A percentile compares a stretch with the other conserved stretches of the same genome.
Conservation (phyloP, 2,888 invertebrate species). For the Pachymerium ferrugineum region DNA sequence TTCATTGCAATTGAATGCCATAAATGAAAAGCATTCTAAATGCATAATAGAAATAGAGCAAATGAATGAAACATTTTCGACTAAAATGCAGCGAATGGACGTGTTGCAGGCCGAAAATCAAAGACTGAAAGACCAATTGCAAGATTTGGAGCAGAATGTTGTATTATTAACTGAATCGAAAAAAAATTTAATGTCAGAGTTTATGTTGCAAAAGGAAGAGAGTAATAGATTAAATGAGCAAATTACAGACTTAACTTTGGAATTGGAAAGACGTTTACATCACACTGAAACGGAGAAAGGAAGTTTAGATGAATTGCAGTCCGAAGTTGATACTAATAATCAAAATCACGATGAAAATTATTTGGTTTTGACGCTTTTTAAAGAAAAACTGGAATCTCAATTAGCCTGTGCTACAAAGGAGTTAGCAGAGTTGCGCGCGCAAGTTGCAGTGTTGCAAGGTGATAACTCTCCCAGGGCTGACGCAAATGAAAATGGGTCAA, state of each 20-base stretch:
- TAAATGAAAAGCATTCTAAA: background rate
- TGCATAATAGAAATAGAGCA: background rate
- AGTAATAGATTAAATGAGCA: background rate
- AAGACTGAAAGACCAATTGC: background rate
- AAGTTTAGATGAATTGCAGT: conserved; percentile 34
- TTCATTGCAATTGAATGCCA: background rate
- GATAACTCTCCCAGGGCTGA: no score
- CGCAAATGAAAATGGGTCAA: background rate
- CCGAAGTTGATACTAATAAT: conserved; percentile 27
- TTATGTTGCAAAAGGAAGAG: background rate
- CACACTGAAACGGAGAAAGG: background rate
- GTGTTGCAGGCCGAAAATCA: background rate
- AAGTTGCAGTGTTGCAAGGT: background rate
- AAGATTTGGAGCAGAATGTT: background rate
- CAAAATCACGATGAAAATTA: background rate
- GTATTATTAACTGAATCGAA: background rate
- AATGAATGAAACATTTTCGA: background rate
- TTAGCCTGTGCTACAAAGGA: background rate
- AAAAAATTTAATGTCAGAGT: background rate
- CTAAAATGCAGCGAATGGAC: background rate
- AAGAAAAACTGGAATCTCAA: background rate
- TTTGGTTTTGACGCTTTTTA: background rate
- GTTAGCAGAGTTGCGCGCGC: background rate
- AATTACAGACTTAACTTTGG: background rate
- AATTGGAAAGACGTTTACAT: background rate